Base-by-base conservation (phyloP, 2,113 vertebrate genomes). In the Misgurnus mizolepis region DNA sequence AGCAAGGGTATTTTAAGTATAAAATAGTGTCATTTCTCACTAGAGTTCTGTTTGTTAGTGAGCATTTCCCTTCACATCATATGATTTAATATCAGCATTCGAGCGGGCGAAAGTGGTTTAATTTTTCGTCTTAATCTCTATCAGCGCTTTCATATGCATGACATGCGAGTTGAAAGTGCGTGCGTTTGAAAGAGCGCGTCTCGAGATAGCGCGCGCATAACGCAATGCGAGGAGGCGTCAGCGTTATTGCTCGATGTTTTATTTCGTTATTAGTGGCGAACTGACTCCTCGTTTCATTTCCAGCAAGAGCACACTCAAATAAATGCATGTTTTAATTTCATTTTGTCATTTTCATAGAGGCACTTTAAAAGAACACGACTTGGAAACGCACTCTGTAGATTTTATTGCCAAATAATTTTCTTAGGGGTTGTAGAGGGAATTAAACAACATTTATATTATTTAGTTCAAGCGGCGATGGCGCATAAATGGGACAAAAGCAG, bases 231-330 rank as follows among this genome's bases (percentile, higher is more conserved):
- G 92, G 93, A 87, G 87, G 89, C 90, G 91, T 93, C 92, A 93
- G 92, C 95, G 93, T 97, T 95, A 94, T 95, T 96, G 93, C 93
- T 94, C 92, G 93, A 94, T 94, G 94, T 94, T 95, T 95, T 90
- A 94, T 93, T 93, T 92, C 88, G 90, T 95, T 95, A 95, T 94
- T 94, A 94, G 91, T 85, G 92, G 92, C 81, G 88, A 87, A 87
- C 88, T 88, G 91, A 88, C 94, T 94, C 88, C 87, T 89, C 85
- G 85, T 90, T 93, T 89, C 91, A 88, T 90, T 93, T 93, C 89
- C 89, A 92, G 93, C 91, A 88, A 92, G 90, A 93, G 92, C 89
- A 74, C 83, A 89, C 92, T 90, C 86, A 91, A 91, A 91, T 94
- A 95, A 95, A 94, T 90, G 92, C 91, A 85, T 93, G 94, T 95